Conservation (phyloP, 2,888 invertebrate genomes). For the Andrena dorsata region DNA sequence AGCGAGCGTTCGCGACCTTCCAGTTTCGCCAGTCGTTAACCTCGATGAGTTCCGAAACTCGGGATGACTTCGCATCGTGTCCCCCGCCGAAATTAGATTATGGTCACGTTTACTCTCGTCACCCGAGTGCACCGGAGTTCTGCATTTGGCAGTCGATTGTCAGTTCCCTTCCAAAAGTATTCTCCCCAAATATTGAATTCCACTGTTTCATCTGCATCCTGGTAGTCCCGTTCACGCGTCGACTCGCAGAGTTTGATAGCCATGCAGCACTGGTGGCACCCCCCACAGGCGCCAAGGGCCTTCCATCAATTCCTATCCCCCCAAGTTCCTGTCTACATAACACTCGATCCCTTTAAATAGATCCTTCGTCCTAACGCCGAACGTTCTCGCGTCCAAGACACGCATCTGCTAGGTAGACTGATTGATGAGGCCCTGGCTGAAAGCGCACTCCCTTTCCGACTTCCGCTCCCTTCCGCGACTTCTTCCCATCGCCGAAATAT, state of each 20-base stretch:
- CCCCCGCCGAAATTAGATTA: not conserved
- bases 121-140: too few species aligned
- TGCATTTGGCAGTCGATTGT: too few species aligned
- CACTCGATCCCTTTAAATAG: constrained; percentile 38
- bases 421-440: not conserved
- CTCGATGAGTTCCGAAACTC: constrained; percentile 10
- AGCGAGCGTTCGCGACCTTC: not conserved
- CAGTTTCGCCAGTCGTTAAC: constrained; percentile 22
- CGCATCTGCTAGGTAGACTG: constrained; percentile 8
- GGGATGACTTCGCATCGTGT: constrained; percentile 17
- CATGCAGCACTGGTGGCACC: too few species aligned
- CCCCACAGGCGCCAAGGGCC: not conserved
- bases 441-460: not conserved
- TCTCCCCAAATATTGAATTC: too few species aligned
- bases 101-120: too few species aligned
- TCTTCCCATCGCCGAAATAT: not conserved
- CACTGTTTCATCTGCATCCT: not conserved
- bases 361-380: constrained; percentile 18
- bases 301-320: constrained; percentile 18
- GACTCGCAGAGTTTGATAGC: not conserved
- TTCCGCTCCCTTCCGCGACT: not conserved
- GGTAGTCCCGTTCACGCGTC: not conserved
- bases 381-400: not conserved
- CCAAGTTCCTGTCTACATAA: constrained; percentile 11
- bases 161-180: too few species aligned